Percentiles rank a stretch among this genome's conserved stretches.
phyloP scores from a whole-genome alignment of 2,888 invertebrate genomes.

The Caenorhabditis sp. region DNA sequence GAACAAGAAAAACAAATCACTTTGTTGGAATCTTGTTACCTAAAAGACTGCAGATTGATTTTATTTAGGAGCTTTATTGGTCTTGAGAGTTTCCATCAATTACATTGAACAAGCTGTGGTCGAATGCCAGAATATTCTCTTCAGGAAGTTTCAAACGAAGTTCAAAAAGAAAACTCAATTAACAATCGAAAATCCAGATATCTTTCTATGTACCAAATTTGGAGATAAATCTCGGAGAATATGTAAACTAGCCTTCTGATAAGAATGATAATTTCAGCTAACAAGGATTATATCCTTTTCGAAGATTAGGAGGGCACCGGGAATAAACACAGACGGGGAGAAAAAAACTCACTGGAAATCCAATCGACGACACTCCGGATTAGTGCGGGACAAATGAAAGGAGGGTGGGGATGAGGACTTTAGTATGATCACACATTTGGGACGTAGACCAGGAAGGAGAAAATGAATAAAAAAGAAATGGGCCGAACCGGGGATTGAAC shows the following conservation, averaged over 20 bases:
- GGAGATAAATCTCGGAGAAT: no score
- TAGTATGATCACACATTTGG: constrained; percentile 9
- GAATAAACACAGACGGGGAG: background rate
- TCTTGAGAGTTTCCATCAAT: no score
- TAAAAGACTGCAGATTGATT: constrained; percentile 1
- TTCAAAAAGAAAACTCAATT: no score
- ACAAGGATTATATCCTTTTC: constrained; percentile 12
- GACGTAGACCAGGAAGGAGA: background rate
- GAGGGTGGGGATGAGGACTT: constrained; percentile 37
- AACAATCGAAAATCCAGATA: no score
- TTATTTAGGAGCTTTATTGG: background rate
- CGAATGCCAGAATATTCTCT: no score
- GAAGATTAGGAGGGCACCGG: constrained; percentile 13
- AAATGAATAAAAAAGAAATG: constrained; percentile 39
- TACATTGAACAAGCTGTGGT: no score
- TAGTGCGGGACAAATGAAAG: constrained; percentile 4
- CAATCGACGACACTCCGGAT: constrained; percentile 1
- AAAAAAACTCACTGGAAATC: constrained; percentile 13
- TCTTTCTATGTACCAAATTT: no score
- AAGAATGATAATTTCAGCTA: background rate
- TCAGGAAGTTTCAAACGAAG: no score
- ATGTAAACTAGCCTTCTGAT: background rate
- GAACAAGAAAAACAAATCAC: background rate
- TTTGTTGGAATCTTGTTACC: background rate
- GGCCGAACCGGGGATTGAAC: constrained; percentile 78